These are phyloP conservation scores for Okamejei kenojei DNA, from an alignment of 2,797 vertebrate species.

Conservation along the genomic window DNA sequence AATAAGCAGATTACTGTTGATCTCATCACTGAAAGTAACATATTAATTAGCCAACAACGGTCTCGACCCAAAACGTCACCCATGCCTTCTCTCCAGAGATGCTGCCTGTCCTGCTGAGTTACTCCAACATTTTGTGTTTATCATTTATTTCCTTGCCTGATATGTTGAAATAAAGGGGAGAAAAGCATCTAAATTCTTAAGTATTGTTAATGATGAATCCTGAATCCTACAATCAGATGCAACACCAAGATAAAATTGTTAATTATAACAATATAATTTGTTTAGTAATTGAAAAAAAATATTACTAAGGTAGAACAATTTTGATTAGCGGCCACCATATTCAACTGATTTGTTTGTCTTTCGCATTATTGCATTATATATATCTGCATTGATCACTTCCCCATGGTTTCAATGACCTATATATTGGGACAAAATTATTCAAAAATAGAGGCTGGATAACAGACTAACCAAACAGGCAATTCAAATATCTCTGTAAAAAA, in stretches of 20 bases:
- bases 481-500: not conserved
- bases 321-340: not conserved
- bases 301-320: not conserved
- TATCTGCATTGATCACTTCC: not conserved
- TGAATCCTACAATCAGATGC: not conserved
- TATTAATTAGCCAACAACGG: not conserved
- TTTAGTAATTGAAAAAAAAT: not conserved
- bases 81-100: too few species aligned
- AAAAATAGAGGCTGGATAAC: not conserved
- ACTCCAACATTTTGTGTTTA: too few species aligned
- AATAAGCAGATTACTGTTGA: not conserved
- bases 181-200: not conserved
- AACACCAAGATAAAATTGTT: not conserved
- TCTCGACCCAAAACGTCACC: not conserved
- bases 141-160: not conserved
- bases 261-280: not conserved
- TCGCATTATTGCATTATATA: not conserved
- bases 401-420: not conserved
- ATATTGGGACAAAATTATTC: slow-evolving; percentile 2
- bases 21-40: not conserved
- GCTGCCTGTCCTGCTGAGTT: too few species aligned
- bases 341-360: not conserved
- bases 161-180: not conserved
- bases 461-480: not conserved
- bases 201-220: not conserved